Percentiles rank a stretch among this genome's conserved stretches.
These are phyloP conservation scores for Drosophila repleta DNA, from an alignment of 1,140 invertebrate species.

Conservation along the genomic window DNA sequence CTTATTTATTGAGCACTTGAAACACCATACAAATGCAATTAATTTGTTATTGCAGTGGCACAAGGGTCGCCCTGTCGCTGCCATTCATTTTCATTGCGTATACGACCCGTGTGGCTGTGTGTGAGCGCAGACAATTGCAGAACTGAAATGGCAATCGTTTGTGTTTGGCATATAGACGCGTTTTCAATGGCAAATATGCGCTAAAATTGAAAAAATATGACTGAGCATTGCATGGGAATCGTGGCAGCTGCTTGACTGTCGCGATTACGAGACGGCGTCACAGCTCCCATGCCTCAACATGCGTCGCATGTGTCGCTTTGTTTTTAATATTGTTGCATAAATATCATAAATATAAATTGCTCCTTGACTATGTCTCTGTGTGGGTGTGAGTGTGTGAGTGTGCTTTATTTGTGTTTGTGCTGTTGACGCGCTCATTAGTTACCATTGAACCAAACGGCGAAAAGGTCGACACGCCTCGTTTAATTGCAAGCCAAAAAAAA, in stretches of 20 bases:
- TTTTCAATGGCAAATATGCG: constrained; percentile 1
- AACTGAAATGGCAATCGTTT: constrained; percentile 17
- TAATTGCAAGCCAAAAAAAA: constrained; percentile 21
- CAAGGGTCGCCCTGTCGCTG: not conserved
- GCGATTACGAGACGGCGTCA: not conserved
- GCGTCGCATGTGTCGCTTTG: not conserved
- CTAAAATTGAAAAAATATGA: constrained; percentile 8
- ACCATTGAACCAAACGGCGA: constrained; percentile 23
- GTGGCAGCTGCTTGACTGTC: not conserved
- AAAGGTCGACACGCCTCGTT: constrained; percentile 38
- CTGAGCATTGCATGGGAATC: not conserved
- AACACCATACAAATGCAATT: constrained; percentile 29
- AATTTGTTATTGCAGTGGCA: constrained; percentile 25
- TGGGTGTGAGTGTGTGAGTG: not conserved
- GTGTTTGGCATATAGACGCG: not conserved
- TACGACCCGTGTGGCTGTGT: not conserved
- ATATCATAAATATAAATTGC: constrained; percentile 6
- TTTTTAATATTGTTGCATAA: constrained; percentile 2
- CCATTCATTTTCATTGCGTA: constrained; percentile 26
- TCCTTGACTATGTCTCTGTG: not conserved
- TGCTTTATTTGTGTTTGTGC: constrained; percentile 14
- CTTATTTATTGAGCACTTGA: constrained; percentile 14
- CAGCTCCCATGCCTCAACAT: not conserved
- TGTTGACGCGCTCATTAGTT: constrained; percentile 34
- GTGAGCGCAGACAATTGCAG: not conserved